Evolutionary conservation across 2,888 invertebrate genomes (phyloP).

Genomic region (Athetis lepigone): DNA sequence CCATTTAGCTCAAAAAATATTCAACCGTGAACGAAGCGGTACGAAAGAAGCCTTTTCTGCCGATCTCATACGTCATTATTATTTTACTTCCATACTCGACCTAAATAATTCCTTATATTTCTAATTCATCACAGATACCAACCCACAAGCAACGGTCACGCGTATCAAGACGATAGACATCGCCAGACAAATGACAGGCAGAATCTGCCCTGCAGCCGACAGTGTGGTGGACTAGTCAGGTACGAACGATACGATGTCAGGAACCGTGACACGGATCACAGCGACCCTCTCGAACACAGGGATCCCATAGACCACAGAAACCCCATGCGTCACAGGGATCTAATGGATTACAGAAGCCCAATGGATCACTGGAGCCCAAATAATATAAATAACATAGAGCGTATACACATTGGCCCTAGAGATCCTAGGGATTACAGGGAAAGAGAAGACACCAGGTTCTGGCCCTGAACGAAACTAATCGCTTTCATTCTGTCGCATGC

Average conservation of each 20-base stretch:
- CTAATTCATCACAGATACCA: conserved; percentile 65
- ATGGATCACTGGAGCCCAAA: not conserved
- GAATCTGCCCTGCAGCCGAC: conserved; percentile 81
- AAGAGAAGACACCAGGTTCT: conserved; percentile 73
- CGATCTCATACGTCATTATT: not conserved
- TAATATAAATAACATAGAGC: too few species aligned
- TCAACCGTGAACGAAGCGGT: too few species aligned
- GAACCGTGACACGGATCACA: conserved; percentile 7
- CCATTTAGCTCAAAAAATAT: not conserved
- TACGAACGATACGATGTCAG: conserved; percentile 68
- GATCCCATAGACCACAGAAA: not conserved
- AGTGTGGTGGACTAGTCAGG: conserved; percentile 87
- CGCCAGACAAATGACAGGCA: conserved; percentile 77
- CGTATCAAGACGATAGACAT: conserved; percentile 70
- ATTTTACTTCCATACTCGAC: too few species aligned
- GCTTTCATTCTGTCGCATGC: conserved; percentile 76
- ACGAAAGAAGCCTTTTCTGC: not conserved
- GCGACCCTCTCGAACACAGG: not conserved
- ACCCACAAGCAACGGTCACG: conserved; percentile 66
- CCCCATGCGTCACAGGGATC: not conserved
- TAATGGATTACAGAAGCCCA: not conserved
- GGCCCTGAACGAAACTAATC: conserved; percentile 79
- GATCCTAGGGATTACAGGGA: conserved; percentile 57
- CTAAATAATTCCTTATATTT: not conserved
- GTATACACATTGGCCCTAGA: not conserved